A percentile compares a stretch with the other conserved stretches of the same genome.
Evolutionary conservation across 53 echinoderm and acorn worm genomes (phyloP).

Genomic region (Hippasteria phrygiana): DNA sequence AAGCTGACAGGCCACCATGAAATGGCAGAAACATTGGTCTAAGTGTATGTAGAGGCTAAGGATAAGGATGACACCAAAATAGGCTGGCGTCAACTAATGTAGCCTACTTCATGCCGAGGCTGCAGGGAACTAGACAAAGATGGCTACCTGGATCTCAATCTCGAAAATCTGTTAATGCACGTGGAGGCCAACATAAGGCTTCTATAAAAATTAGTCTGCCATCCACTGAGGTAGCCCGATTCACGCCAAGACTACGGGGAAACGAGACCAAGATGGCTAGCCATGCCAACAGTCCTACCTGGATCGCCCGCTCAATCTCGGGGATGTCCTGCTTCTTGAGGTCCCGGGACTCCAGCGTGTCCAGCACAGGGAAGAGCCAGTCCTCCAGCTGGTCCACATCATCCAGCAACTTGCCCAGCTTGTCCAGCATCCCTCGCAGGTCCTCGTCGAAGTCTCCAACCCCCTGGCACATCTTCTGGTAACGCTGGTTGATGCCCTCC

Average conservation of each 20-base stretch:
- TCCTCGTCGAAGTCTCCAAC: conserved; percentile 74
- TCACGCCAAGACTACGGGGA: not conserved
- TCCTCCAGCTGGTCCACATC: conserved; percentile 94
- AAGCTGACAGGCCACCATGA: too few species aligned
- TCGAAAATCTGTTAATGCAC: not conserved
- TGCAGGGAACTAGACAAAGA: conserved; percentile 3
- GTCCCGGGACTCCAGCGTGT: conserved; percentile 89
- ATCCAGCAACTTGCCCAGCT: conserved; percentile 81
- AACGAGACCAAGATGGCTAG: too few species aligned
- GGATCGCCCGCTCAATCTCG: conserved; percentile 85
- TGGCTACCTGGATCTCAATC: not conserved
- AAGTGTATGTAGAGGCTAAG: too few species aligned
- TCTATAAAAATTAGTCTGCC: not conserved
- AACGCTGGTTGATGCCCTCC: conserved; percentile 83
- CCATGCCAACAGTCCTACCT: too few species aligned
- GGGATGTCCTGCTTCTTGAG: conserved; percentile 94
- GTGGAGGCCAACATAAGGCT: too few species aligned
- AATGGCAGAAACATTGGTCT: too few species aligned
- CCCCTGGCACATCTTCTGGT: conserved; percentile 69
- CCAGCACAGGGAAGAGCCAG: conserved; percentile 94
- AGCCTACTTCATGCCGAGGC: not conserved
- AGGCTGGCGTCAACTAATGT: not conserved
- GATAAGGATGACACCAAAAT: too few species aligned
- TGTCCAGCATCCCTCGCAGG: conserved; percentile 83
- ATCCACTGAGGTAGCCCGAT: not conserved